Conservation (phyloP, 2,888 invertebrate genomes). For the Prenolepis imparis region DNA sequence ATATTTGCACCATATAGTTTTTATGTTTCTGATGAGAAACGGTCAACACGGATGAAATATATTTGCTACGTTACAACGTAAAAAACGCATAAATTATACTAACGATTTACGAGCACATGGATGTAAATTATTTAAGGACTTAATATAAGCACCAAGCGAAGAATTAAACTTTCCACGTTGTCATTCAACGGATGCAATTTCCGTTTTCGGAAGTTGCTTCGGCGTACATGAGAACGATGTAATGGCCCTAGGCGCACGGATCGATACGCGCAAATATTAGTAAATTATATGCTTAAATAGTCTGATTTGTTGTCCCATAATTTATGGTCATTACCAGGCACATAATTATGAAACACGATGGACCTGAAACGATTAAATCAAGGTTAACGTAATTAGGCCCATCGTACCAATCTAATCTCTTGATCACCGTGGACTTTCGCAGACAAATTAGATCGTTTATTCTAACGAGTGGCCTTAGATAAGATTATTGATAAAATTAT, state of each 20-base stretch:
- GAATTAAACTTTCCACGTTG: conserved; percentile 52
- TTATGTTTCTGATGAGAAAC: conserved; percentile 15
- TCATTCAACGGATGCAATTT: conserved; percentile 52
- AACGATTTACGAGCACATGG: conserved; percentile 34
- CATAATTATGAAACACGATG: conserved; percentile 45
- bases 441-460: conserved; percentile 39
- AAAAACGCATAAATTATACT: conserved; percentile 50
- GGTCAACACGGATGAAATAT: conserved; percentile 37
- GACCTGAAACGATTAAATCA: conserved; percentile 45
- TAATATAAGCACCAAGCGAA: conserved; percentile 49
- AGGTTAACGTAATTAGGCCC: conserved; percentile 43
- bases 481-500: conserved; percentile 15
- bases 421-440: conserved; percentile 45
- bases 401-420: conserved; percentile 26
- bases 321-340: conserved; percentile 51
- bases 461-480: neutral
- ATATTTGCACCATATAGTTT: neutral
- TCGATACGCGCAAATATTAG: conserved; percentile 51
- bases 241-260: conserved; percentile 35
- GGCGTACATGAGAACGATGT: conserved; percentile 15
- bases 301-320: conserved; percentile 52
- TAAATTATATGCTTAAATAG: conserved; percentile 50
- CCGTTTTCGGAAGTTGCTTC: conserved; percentile 44
- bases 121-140: conserved; percentile 51
- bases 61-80: conserved; percentile 31